Base-by-base conservation (phyloP, 2,888 invertebrate genomes). In the Microctonus hyperodae region DNA sequence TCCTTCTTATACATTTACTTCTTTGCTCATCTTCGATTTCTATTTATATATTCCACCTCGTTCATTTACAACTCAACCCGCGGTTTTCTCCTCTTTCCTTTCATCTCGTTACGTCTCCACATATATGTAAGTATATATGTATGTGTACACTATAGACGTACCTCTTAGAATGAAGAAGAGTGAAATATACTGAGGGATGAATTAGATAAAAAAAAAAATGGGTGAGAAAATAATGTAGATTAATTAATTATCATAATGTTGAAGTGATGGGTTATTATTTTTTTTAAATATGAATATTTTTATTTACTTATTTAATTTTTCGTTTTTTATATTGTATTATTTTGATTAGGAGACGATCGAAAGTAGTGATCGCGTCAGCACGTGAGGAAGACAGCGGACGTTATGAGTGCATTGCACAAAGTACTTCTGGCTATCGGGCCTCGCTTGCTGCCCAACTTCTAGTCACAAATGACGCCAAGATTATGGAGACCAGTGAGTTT, bases 341-440 rank as follows among this genome's bases (percentile, higher is more conserved):
- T 67, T 44, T 62, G 22, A 85, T 51, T 87, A 94, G 94, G 87
- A 91, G 90, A 88, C 90, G 91, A 88, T 92, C 94, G 86, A 91
- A 91, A 85, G 88, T 95, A 86, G 90, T 91, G 83, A 92, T 94
- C 86, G 88, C 88, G 81, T 90, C 90, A 81, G 90, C 91, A 78
- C 88, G 88, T 80, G 88, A 87, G 77, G 89, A 91, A 84, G 93
- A 94, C 86, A 88, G 90, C 76, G 94, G 93, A 80, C 86, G 86
- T 79, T 95, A 94, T 86, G 92, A 93, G 86, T 95, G 95, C 86
- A 87, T 92, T 79, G 93, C 93, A 72, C 90, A 90, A 82, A 90
- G 90, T 73, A 89, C 90, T 71, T 86, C 89, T 74, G 89, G 89
- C 69, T 86, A 88, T 70, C 86, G 87, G 69, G 88, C 88, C 73